A percentile compares a stretch with the other conserved stretches of the same genome.
Conservation (phyloP, 2,888 invertebrate genomes). For the Tupiocoris notatus region DNA sequence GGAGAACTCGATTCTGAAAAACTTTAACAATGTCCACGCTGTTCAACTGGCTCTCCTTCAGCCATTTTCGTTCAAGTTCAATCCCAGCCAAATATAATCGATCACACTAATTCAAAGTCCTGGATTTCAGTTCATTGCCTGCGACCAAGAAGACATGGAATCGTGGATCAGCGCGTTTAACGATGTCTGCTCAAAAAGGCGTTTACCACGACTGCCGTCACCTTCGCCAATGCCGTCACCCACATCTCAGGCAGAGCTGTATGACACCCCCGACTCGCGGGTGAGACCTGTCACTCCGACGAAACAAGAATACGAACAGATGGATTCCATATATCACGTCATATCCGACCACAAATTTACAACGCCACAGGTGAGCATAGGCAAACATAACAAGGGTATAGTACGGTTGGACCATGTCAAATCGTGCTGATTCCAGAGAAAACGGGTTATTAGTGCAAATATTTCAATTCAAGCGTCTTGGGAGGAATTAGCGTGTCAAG, state of each 20-base stretch:
- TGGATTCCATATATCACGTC: slow-evolving; percentile 49
- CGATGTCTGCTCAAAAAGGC: slow-evolving; percentile 43
- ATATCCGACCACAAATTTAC: slow-evolving; percentile 48
- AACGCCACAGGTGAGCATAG: slow-evolving; percentile 13
- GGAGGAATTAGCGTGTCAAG: too few relatives aligned
- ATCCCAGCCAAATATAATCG: too few relatives aligned
- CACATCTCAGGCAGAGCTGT: slow-evolving; percentile 41
- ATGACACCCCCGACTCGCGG: slow-evolving; percentile 50
- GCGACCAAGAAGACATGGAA: slow-evolving; percentile 50
- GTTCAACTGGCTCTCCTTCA: too few relatives aligned
- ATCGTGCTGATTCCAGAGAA: too few relatives aligned
- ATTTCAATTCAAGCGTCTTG: too few relatives aligned
- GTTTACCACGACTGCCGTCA: slow-evolving; percentile 38
- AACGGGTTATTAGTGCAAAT: too few relatives aligned
- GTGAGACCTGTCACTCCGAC: slow-evolving; percentile 46
- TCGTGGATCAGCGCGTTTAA: slow-evolving; percentile 50
- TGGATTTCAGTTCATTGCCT: slow-evolving; percentile 50
- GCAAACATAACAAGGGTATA: too few relatives aligned
- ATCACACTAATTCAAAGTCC: too few relatives aligned
- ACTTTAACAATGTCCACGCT: too few relatives aligned
- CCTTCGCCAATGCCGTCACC: slow-evolving; percentile 32
- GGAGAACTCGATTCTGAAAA: too few relatives aligned
- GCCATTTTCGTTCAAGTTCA: too few relatives aligned
- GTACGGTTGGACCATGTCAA: too few relatives aligned
- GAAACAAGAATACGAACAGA: slow-evolving; percentile 47